Conservation (phyloP, 2,888 invertebrate species). For the Panopea generosa region DNA sequence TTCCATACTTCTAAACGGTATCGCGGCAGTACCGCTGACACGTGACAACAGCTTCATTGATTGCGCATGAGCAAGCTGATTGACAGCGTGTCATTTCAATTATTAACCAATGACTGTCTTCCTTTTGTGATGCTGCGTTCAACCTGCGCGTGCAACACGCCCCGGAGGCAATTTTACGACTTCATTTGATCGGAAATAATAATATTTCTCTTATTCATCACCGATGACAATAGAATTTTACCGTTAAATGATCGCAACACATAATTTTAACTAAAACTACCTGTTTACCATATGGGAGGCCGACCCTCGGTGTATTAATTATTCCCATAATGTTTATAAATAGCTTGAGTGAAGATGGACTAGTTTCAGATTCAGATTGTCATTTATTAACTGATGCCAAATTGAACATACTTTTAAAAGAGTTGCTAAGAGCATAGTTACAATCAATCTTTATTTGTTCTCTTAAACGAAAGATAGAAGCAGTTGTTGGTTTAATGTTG, state of each 20-base stretch:
- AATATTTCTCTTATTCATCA: slow-evolving; percentile 64
- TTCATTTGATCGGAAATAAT: slow-evolving; percentile 63
- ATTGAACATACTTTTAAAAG: no score
- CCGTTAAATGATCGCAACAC: slow-evolving; percentile 56
- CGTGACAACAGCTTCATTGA: slow-evolving; percentile 23
- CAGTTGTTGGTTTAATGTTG: no score
- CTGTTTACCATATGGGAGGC: slow-evolving; percentile 38
- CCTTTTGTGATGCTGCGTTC: slow-evolving; percentile 43
- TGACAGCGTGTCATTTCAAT: slow-evolving; percentile 52
- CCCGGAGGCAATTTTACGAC: slow-evolving; percentile 44
- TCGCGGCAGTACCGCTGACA: slow-evolving; percentile 24
- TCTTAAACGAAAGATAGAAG: no score
- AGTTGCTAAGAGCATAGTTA: no score
- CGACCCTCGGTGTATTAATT: slow-evolving; percentile 43
- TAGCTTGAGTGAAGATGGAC: background rate
- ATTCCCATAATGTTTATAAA: slow-evolving; percentile 38
- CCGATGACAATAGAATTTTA: slow-evolving; percentile 60
- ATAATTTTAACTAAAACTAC: slow-evolving; percentile 57
- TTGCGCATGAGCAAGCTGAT: slow-evolving; percentile 56
- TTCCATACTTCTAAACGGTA: background rate
- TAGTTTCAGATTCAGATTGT: background rate
- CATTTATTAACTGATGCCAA: no score
- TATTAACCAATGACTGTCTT: slow-evolving; percentile 47
- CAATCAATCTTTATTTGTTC: no score
- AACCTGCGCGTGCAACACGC: slow-evolving; percentile 36